Evolutionary conservation across 1,140 invertebrate genomes (phyloP).

Genomic region (Watersipora subatra): DNA sequence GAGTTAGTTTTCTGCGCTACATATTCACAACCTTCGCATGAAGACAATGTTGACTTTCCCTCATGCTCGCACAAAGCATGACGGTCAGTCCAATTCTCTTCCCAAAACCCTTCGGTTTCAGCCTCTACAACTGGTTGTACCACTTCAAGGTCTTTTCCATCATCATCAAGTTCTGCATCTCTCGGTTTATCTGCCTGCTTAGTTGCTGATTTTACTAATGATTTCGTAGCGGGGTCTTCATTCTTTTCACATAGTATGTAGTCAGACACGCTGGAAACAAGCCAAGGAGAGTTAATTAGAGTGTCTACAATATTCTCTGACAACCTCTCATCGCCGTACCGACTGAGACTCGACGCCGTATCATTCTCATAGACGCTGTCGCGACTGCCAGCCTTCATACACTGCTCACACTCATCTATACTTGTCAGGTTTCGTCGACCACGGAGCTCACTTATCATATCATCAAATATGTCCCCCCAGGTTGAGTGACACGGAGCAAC

Average conservation of each 20-base stretch:
- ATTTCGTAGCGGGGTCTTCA: no score
- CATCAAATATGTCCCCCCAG: not conserved
- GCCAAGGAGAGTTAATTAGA: not conserved
- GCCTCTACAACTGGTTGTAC: not conserved
- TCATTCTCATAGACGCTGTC: not conserved
- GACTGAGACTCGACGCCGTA: not conserved
- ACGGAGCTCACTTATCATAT: not conserved
- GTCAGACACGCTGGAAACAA: not conserved
- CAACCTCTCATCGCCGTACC: not conserved
- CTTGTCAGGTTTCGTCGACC: no score
- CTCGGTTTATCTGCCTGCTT: no score
- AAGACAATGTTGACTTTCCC: not conserved
- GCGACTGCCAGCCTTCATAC: not conserved
- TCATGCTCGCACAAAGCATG: no score
- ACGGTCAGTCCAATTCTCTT: no score
- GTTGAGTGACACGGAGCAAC: not conserved
- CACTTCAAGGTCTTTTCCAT: not conserved
- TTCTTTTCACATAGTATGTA: not conserved
- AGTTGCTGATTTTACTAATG: no score
- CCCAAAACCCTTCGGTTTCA: not conserved
- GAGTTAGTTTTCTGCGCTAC: not conserved
- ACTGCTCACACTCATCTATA: not conserved
- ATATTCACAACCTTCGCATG: not conserved
- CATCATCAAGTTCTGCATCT: not conserved
- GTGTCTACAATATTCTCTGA: not conserved